Evolutionary conservation across 2,888 invertebrate genomes (phyloP).

Genomic region (Pristionchus mayeri): DNA sequence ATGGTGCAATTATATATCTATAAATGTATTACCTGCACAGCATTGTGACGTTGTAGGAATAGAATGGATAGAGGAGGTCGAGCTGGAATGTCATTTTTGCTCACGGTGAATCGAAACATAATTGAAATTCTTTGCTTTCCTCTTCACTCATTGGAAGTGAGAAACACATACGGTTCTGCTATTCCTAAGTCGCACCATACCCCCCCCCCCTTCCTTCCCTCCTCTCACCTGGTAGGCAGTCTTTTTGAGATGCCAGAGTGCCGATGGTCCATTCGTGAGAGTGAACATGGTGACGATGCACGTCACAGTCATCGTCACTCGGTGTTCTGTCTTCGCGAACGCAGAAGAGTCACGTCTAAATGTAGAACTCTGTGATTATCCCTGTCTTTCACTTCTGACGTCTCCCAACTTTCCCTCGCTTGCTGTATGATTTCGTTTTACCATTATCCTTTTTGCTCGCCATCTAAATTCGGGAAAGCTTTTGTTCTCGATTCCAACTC

Average conservation of each 20-base stretch:
- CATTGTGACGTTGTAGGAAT: conserved; percentile 65
- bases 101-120: neutral
- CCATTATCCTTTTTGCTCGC: too few species aligned
- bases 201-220: too few species aligned
- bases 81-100: neutral
- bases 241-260: conserved; percentile 66
- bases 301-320: conserved; percentile 74
- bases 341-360: conserved; percentile 58
- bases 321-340: conserved; percentile 72
- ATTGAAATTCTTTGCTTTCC: neutral
- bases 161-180: neutral
- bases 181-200: too few species aligned
- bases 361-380: neutral
- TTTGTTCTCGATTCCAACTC: too few species aligned
- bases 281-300: conserved; percentile 64
- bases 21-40: conserved; percentile 61
- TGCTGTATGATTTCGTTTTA: too few species aligned
- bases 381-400: too few species aligned
- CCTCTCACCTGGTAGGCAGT: conserved; percentile 48
- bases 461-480: too few species aligned
- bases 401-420: too few species aligned
- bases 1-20: neutral
- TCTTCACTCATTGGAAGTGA: too few species aligned
- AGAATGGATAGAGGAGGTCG: conserved; percentile 37
- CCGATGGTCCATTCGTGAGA: conserved; percentile 74